Conservation (phyloP, 2,888 invertebrate genomes). For the Agriopis aurantiaria region DNA sequence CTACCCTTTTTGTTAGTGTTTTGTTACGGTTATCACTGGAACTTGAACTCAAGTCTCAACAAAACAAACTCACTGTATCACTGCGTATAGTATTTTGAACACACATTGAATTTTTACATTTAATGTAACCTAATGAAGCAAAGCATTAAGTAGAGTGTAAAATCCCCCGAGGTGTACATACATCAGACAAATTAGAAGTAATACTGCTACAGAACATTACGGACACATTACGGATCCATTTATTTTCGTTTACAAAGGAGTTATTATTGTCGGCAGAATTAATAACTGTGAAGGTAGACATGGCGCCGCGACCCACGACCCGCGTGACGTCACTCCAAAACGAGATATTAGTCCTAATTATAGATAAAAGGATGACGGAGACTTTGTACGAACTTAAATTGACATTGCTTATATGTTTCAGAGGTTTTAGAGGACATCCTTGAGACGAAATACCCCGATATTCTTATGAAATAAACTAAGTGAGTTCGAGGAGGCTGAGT, state of each 20-base stretch:
- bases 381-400: constrained; percentile 18
- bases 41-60: too few relatives aligned
- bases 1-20: too few relatives aligned
- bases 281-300: constrained; percentile 6
- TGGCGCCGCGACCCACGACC: too few relatives aligned
- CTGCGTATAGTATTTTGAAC: too few relatives aligned
- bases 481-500: too few relatives aligned
- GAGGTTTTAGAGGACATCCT: too few relatives aligned
- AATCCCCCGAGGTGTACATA: constrained; percentile 1
- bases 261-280: constrained; percentile 14
- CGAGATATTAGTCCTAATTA: constrained; percentile 14
- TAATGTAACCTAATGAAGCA: too few relatives aligned
- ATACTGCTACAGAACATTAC: background rate
- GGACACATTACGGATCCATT: constrained; percentile 19
- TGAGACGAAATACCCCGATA: background rate
- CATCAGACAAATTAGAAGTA: background rate
- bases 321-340: background rate
- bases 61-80: too few relatives aligned
- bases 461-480: background rate
- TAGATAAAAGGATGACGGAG: constrained; percentile 7
- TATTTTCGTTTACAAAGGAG: constrained; percentile 15
- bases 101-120: too few relatives aligned
- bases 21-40: too few relatives aligned
- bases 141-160: background rate
- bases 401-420: constrained; percentile 4